Evolutionary conservation across 2,888 invertebrate genomes (phyloP), one percentile per base, ranked within the genome.

Genomic region (Dynastes hyllus): DNA sequence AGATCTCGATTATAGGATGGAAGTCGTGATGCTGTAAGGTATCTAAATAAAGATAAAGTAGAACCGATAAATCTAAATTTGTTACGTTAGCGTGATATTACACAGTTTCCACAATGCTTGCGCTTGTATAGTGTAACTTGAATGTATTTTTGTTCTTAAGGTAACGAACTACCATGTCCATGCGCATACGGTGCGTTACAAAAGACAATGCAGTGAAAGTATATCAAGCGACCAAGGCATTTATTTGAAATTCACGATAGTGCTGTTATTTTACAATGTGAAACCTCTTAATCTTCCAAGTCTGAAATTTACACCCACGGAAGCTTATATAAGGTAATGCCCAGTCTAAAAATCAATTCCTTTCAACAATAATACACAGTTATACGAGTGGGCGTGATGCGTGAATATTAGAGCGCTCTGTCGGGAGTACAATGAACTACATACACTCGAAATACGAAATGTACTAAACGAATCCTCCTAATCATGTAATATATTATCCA

Each of bases 1-100:
- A 78, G 79, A 81, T 77, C 79, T 81, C 81, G 82, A 82, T 82
- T 82, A 81, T 82, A 67, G 78, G 80, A 82, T 81, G 81, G 79
- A 80, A 83, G 83, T 84, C 83, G 83, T 84, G 82, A 82, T 81
- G 79, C 81, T 73, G 71, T 22, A 22, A 58, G 80, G 79, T 82
- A 81, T 83, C 51, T 81, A 80, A 79, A 83, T 83, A 81, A 80
- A 79, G 82, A 83, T 82, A 79, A 81, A 80, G 81, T 82, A 81
- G 82, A 81, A 82, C 73, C 80, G 78, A 81, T 81, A 51, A 69
- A 69, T 69, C 50, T 50, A 50, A 69, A 27, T 69, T 69, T 69
- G 45, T 51, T 16, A 22, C 9, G 27, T 50, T 69, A 51, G 51
- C 69, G 69, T 27, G 69, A 50, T 69, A 69, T 69, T 69, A 45